Evolutionary conservation across 2,113 vertebrate genomes (phyloP).

Genomic region (Peromyscus californicus): DNA sequence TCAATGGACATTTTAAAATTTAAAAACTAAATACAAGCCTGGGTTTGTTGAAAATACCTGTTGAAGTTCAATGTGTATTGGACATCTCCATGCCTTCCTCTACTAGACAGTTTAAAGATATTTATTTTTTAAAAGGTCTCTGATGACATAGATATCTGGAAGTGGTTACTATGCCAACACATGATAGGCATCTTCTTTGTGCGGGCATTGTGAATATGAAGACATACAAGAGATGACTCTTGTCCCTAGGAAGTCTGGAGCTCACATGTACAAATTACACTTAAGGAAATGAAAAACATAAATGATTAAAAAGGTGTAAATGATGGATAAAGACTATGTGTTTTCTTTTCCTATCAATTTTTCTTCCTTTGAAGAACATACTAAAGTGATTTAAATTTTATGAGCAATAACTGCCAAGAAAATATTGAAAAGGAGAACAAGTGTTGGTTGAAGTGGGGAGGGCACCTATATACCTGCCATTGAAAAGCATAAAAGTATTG

Average conservation of each 20-base stretch:
- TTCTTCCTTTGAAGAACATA: background rate
- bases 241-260: background rate
- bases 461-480: too few species aligned
- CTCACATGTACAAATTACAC: background rate
- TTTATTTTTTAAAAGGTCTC: background rate
- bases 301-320: background rate
- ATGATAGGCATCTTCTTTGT: background rate
- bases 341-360: background rate
- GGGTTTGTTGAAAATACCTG: conserved; percentile 9
- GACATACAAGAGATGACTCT: background rate
- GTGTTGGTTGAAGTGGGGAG: background rate
- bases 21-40: background rate
- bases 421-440: background rate
- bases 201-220: background rate
- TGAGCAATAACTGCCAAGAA: background rate
- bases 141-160: background rate
- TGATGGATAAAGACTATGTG: background rate
- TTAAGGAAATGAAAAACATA: background rate
- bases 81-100: background rate
- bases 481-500: background rate
- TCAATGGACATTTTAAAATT: background rate
- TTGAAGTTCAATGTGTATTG: background rate
- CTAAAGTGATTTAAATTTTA: conserved; percentile 13
- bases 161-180: background rate
- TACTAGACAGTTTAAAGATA: background rate